These are phyloP conservation scores for Propsilocerus akamusi DNA, from an alignment of 1,140 invertebrate genomes.

Conservation along the genomic window DNA sequence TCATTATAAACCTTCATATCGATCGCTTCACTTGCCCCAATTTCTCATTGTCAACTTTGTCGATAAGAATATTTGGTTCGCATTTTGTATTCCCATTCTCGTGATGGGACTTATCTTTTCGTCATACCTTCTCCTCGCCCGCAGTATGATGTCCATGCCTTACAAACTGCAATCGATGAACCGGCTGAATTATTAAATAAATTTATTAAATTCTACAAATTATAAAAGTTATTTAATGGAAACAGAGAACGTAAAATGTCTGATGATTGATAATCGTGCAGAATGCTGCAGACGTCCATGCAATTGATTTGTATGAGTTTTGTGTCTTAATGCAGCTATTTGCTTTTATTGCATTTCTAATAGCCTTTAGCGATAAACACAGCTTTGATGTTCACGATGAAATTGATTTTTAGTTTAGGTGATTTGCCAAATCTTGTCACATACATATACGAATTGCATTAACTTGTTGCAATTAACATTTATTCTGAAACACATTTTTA, in stretches of 20 bases:
- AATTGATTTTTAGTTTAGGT: too few species aligned
- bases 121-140: slow-evolving; percentile 25
- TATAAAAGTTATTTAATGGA: neutral
- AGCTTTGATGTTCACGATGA: too few species aligned
- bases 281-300: neutral
- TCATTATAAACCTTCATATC: neutral
- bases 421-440: too few species aligned
- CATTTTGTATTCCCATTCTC: neutral
- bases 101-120: slow-evolving; percentile 14
- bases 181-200: slow-evolving; percentile 9
- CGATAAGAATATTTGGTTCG: neutral
- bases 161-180: slow-evolving; percentile 25
- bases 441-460: too few species aligned
- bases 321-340: too few species aligned
- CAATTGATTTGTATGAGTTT: too few species aligned
- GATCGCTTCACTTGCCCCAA: neutral
- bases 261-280: neutral
- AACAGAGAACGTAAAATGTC: neutral
- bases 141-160: slow-evolving; percentile 22
- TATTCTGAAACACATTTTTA: too few species aligned
- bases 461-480: too few species aligned
- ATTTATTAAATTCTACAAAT: neutral
- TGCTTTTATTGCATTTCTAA: too few species aligned
- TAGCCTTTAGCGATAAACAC: too few species aligned
- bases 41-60: neutral